These are phyloP conservation scores for Doryteuthis pealeii DNA, from an alignment of 1,140 invertebrate species.

Conservation along the genomic window DNA sequence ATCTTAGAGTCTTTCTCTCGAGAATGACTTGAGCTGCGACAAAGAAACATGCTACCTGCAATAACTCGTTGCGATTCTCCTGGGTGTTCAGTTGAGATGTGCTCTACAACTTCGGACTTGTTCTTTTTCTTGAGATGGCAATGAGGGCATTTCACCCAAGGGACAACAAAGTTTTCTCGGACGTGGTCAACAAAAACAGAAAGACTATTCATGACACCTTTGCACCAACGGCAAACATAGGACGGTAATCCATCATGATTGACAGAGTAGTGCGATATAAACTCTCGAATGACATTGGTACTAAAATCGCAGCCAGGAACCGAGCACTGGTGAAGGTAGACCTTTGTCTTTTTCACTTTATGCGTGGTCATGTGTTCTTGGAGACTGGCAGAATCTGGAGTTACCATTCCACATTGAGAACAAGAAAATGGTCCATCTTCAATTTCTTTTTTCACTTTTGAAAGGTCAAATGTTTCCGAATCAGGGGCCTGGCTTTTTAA, in stretches of 20 bases:
- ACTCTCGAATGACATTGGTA: neutral
- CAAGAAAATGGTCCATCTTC: neutral
- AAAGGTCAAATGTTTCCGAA: neutral
- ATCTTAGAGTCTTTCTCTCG: neutral
- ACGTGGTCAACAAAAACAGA: neutral
- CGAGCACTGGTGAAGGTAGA: neutral
- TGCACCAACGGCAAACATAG: neutral
- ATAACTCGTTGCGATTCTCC: neutral
- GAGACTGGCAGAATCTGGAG: neutral
- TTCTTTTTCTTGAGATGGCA: neutral
- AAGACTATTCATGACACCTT: neutral
- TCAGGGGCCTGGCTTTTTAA: neutral
- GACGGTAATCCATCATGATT: neutral
- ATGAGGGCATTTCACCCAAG: neutral
- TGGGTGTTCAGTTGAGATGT: neutral
- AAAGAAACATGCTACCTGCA: conserved; percentile 1
- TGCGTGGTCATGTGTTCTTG: neutral
- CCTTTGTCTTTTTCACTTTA: neutral
- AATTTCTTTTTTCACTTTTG: neutral
- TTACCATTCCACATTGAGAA: neutral
- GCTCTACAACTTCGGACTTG: neutral
- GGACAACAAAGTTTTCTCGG: neutral
- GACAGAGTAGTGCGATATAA: neutral
- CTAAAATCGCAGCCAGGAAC: neutral
- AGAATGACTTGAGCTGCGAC: neutral